Evolutionary conservation across 2,113 vertebrate genomes (phyloP), one percentile per base, ranked within the genome.

Genomic region (Thymallus thymallus): DNA sequence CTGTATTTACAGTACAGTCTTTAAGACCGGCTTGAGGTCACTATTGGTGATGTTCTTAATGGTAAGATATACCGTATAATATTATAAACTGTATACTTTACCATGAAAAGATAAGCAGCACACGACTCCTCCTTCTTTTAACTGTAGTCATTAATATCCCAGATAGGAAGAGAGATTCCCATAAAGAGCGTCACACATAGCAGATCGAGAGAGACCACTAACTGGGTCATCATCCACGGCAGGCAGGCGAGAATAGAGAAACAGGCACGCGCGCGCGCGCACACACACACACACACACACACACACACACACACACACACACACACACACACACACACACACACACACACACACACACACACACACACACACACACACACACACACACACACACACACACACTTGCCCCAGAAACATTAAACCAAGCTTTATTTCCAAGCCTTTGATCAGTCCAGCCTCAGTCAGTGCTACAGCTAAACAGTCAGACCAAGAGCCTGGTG

Each of bases 161-260:
- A 0, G 3, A 51, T 5, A 51, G 48, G 13, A 51, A 51, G 35
- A 51, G 48, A 71, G 71, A 78, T 66, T 73, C 76, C 67, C 72
- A 78, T 22, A 68, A 67, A 62, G 48, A 45, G 16, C 18, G 32
- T 51, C 68, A 51, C 68, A 26, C 46, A 3, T 24, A 24, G 6
- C 73, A 75, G 26, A 26, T 35, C 10, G 46, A 30, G 7, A 55
- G 71, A 67, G 29, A 56, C 29, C 30, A 67, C 18, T 67, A 79
- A 71, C 68, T 79, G 68, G 73, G 73, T 75, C 77, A 79, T 67
- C 35, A 16, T 67, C 35, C n/a, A 35, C 68, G 66, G 5, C 29
- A 48, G 30, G 48, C 62, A 29, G 46, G 35, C 35, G 9, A 41
- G 68, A 79, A 67, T 61, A 68, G 73, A 51, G 48, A 29, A 10